Evolutionary conservation across 2,797 vertebrate genomes (phyloP).

Genomic region (Scomberomorus guttatus): DNA sequence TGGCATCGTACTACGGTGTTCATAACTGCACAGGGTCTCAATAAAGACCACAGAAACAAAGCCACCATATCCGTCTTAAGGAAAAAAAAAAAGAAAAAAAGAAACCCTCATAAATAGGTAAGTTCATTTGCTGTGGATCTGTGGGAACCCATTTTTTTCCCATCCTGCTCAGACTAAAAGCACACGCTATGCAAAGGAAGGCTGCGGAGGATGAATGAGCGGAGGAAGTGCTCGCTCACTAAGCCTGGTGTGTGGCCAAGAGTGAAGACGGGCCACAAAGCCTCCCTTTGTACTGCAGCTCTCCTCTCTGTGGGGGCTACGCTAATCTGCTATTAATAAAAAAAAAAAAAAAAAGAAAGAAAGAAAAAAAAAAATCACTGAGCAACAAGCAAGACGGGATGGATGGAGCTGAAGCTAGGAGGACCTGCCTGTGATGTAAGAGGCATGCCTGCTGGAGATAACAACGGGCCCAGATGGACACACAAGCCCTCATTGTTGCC

Average conservation of each 20-base stretch:
- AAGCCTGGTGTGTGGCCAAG: slow-evolving; percentile 90
- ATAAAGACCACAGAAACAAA: slow-evolving; percentile 57
- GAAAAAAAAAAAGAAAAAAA: slow-evolving; percentile 11
- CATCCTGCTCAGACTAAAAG: slow-evolving; percentile 82
- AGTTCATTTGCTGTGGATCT: slow-evolving; percentile 78
- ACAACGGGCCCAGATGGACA: slow-evolving; percentile 62
- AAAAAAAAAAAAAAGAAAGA: slow-evolving; percentile 74
- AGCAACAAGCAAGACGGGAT: slow-evolving; percentile 72
- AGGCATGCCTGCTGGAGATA: slow-evolving; percentile 60
- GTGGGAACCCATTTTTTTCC: slow-evolving; percentile 81
- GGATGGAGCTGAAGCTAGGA: slow-evolving; percentile 60
- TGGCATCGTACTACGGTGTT: slow-evolving; percentile 55
- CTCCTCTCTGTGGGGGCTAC: slow-evolving; percentile 78
- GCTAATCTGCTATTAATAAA: slow-evolving; percentile 90
- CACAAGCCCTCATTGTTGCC: slow-evolving; percentile 68
- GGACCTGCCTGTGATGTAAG: slow-evolving; percentile 81
- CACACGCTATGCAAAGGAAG: slow-evolving; percentile 84
- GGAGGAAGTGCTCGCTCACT: slow-evolving; percentile 89
- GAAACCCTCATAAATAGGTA: slow-evolving; percentile 80
- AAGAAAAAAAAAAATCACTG: slow-evolving; percentile 64
- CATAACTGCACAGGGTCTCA: slow-evolving; percentile 58
- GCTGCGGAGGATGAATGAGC: slow-evolving; percentile 85
- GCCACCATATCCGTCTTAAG: slow-evolving; percentile 62
- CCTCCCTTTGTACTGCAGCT: slow-evolving; percentile 83
- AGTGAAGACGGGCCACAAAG: slow-evolving; percentile 88